Evolutionary conservation across 2,888 invertebrate species (phyloP).

Genomic region (Tachina grossa): DNA sequence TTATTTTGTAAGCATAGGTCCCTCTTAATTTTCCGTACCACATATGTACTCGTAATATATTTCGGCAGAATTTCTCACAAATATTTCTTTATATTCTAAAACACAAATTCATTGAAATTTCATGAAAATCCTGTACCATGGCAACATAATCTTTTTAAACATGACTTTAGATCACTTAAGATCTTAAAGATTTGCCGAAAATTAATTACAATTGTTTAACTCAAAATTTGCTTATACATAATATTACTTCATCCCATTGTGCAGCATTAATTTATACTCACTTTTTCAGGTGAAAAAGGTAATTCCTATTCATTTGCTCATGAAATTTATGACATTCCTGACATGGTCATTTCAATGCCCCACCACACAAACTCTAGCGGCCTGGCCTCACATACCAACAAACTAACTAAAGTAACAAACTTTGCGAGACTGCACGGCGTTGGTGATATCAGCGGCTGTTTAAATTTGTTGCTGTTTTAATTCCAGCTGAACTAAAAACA

Average conservation of each 20-base stretch:
- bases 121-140: too few species aligned
- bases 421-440: conserved; percentile 70
- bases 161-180: too few species aligned
- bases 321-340: conserved; percentile 80
- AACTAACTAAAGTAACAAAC: conserved; percentile 32
- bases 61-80: too few species aligned
- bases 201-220: not conserved
- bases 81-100: too few species aligned
- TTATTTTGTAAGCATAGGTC: too few species aligned
- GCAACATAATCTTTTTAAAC: too few species aligned
- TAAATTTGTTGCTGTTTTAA: conserved; percentile 38
- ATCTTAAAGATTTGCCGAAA: too few species aligned
- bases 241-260: conserved; percentile 31
- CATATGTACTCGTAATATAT: too few species aligned
- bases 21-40: too few species aligned
- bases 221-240: not conserved
- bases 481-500: conserved; percentile 32
- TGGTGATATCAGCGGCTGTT: conserved; percentile 61
- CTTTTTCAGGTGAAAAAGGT: conserved; percentile 62
- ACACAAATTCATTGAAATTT: too few species aligned
- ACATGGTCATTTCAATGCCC: conserved; percentile 64
- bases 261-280: conserved; percentile 44
- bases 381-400: conserved; percentile 48
- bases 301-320: conserved; percentile 71
- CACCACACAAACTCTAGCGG: conserved; percentile 41